Base-by-base conservation (phyloP, 92 coral and sea anemone species). In the Epizoanthus stellaris region DNA sequence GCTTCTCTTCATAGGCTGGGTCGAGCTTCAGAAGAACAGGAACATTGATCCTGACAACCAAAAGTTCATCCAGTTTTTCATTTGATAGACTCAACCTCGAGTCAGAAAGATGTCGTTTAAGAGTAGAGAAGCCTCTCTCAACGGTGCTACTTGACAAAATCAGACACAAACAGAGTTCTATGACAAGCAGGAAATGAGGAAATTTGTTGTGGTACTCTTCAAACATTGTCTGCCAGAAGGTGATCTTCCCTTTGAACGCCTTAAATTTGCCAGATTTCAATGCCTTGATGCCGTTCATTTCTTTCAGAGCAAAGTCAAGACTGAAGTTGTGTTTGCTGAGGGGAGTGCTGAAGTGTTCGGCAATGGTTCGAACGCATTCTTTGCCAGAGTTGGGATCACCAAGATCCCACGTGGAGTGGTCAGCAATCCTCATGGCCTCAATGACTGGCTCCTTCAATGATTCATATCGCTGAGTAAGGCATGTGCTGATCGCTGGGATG, bases 131-230 rank as follows among this genome's bases (percentile, higher is more conserved):
- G 16, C 88, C 87, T 49, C 75, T 85, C 75, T 73, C 75, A 20
- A 85, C 82, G 3, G 82, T 85, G 88, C 82, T 74, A 45, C 88
- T 85, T 45, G 75, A 85, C 76, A 85, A 52, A 38, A 75, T 85
- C 56, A 85, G 81, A 6, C 82, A 85, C 82, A 85, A 79, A 45
- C 88, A 85, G 75, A 75, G 76, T 30, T 85, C 88, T 85, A 85
- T 85, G 61, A 85, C 20, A 63, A 85, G 88, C 7, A 39, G 72
- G 59, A 40, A 62, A 84, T 84, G 87, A 7, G 87, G 87, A 14
- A 84, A 63, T 45, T 42, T 73, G 65, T 84, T 13, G 17, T 61
- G 70, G 20, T 60, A 73, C 54, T 58, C 70, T 38, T 73, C 81
- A 60, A 83, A 83, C 71, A 72, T 43, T 14, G 38, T 49, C 87